Conservation (phyloP, 2,113 vertebrate genomes). For the Syrmaticus mikado region DNA sequence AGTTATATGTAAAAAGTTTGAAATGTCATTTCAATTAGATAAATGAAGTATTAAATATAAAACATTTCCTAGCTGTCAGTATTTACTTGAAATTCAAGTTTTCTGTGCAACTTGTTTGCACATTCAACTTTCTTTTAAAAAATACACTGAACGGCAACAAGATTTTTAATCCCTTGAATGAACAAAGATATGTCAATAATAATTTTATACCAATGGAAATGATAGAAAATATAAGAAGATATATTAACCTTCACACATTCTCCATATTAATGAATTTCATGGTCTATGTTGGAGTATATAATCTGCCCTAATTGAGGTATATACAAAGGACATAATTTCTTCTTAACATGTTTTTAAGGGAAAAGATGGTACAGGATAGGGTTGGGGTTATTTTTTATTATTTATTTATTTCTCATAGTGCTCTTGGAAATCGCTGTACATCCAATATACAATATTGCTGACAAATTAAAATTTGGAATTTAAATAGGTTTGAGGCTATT, state of each 20-base stretch:
- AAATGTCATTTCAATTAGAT: conserved; percentile 45
- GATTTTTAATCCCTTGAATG: neutral
- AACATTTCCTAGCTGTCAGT: neutral
- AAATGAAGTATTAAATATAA: conserved; percentile 48
- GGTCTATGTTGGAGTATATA: neutral
- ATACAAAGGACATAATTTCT: conserved; percentile 25
- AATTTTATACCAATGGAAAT: neutral
- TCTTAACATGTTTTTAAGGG: neutral
- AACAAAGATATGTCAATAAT: neutral
- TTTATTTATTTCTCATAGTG: neutral
- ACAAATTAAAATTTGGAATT: conserved; percentile 56
- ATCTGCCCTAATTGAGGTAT: neutral
- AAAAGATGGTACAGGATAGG: neutral
- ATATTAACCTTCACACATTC: neutral
- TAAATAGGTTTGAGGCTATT: conserved; percentile 43
- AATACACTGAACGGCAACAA: neutral
- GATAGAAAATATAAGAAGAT: neutral
- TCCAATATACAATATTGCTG: conserved; percentile 42
- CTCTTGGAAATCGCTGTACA: conserved; percentile 38
- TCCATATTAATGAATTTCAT: conserved; percentile 21
- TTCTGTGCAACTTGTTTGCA: neutral
- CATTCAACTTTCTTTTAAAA: neutral
- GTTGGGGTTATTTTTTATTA: too few relatives aligned
- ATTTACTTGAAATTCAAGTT: conserved; percentile 28
- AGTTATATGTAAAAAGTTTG: conserved; percentile 4